phyloP scores from a whole-genome alignment of 1,140 invertebrate genomes.

The Aricia agestis region DNA sequence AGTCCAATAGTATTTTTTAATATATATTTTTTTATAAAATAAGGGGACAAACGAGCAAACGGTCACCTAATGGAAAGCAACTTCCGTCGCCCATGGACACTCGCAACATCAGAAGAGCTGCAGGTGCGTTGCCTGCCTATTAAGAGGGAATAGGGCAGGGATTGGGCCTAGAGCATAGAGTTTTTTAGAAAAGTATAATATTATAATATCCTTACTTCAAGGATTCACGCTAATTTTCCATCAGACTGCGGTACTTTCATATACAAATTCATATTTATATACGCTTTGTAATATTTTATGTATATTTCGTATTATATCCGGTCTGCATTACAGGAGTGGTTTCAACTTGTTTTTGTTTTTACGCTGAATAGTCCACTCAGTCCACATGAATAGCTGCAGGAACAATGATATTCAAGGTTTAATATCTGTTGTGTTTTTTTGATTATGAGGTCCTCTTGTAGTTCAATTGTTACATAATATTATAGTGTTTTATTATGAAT shows the following conservation, averaged over 20 bases:
- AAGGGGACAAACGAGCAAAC: too few relatives aligned
- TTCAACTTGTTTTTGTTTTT: background rate
- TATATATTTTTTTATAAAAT: too few relatives aligned
- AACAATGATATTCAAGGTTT: background rate
- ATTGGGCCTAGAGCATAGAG: too few relatives aligned
- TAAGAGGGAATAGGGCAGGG: too few relatives aligned
- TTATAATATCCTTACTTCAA: background rate
- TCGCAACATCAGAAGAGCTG: too few relatives aligned
- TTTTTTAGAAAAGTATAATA: too few relatives aligned
- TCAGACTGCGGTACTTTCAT: background rate
- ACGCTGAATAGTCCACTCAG: background rate
- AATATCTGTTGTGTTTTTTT: conserved; percentile 1
- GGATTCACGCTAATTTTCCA: background rate
- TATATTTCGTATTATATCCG: background rate
- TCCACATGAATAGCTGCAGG: background rate
- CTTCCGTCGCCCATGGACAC: too few relatives aligned
- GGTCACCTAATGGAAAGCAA: too few relatives aligned
- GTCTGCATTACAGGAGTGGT: background rate
- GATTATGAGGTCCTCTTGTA: background rate
- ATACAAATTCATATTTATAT: background rate
- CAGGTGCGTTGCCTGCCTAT: too few relatives aligned
- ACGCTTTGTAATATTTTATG: background rate
- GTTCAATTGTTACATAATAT: background rate
- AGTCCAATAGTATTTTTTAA: too few relatives aligned
- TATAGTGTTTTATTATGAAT: too few relatives aligned